A percentile compares a stretch with the other conserved stretches of the same genome.
Conservation (phyloP, 2,888 invertebrate species). For the Parnassius apollo region DNA sequence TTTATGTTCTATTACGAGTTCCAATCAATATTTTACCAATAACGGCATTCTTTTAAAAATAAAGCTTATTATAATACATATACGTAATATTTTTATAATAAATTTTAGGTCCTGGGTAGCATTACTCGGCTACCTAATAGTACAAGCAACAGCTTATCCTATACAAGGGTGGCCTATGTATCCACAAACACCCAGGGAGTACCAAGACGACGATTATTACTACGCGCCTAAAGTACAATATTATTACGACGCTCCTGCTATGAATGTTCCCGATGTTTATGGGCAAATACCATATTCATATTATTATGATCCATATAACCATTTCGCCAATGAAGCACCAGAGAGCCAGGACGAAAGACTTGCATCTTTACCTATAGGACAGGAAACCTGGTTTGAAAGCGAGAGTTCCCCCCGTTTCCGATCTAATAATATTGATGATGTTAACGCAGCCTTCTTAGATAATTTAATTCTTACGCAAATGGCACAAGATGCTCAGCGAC, state of each 20-base stretch:
- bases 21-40: no score
- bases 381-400: slow-evolving; percentile 84
- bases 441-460: slow-evolving; percentile 84
- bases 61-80: no score
- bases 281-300: slow-evolving; percentile 68
- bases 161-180: slow-evolving; percentile 73
- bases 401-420: slow-evolving; percentile 71
- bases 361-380: slow-evolving; percentile 83
- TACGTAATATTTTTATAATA: no score
- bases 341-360: slow-evolving; percentile 83
- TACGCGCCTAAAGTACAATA: slow-evolving; percentile 77
- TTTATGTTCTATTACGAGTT: no score
- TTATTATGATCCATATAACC: slow-evolving; percentile 73
- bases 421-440: slow-evolving; percentile 70
- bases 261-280: slow-evolving; percentile 63
- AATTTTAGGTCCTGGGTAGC: slow-evolving; percentile 59
- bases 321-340: slow-evolving; percentile 81
- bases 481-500: slow-evolving; percentile 80
- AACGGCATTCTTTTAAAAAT: no score
- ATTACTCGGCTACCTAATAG: slow-evolving; percentile 74
- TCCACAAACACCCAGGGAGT: slow-evolving; percentile 76
- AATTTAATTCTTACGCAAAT: slow-evolving; percentile 85
- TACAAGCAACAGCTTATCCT: slow-evolving; percentile 67
- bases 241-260: slow-evolving; percentile 62
- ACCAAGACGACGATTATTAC: slow-evolving; percentile 79